Conservation (phyloP, 2,888 invertebrate genomes). For the Merodon equestris region DNA sequence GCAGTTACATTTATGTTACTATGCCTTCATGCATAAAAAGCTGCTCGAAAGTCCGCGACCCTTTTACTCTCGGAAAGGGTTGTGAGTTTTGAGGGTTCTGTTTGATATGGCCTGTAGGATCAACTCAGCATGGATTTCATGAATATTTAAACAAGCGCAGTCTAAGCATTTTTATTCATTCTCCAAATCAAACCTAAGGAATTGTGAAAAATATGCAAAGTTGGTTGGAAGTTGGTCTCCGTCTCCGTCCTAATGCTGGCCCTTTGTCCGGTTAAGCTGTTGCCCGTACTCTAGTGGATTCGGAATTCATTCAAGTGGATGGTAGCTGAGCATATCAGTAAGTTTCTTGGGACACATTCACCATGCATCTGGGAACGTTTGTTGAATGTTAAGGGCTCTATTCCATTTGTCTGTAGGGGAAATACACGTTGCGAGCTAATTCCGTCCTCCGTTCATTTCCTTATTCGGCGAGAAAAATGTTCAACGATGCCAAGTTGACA, state of each 20-base stretch:
- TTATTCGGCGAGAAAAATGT: too few relatives aligned
- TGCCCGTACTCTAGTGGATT: background rate
- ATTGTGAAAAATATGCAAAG: constrained; percentile 33
- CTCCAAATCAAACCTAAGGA: constrained; percentile 17
- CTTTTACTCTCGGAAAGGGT: background rate
- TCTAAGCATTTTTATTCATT: constrained; percentile 24
- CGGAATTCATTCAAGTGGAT: background rate
- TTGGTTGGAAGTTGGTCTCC: background rate
- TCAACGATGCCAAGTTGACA: constrained; percentile 21
- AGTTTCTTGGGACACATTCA: background rate
- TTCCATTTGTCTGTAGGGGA: too few relatives aligned
- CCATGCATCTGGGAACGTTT: background rate
- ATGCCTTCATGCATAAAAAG: background rate
- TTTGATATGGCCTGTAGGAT: constrained; percentile 31
- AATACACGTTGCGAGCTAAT: background rate
- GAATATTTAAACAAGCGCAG: constrained; percentile 34
- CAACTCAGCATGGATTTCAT: constrained; percentile 29
- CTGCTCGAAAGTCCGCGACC: background rate
- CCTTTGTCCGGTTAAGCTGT: constrained; percentile 9
- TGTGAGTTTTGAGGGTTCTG: constrained; percentile 10
- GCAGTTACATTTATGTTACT: background rate
- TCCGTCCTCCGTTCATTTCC: background rate
- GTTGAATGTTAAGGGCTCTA: constrained; percentile 1
- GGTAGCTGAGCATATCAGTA: background rate
- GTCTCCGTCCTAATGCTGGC: background rate